phyloP scores from a whole-genome alignment of 1,140 invertebrate species.

The Samia ricini region DNA sequence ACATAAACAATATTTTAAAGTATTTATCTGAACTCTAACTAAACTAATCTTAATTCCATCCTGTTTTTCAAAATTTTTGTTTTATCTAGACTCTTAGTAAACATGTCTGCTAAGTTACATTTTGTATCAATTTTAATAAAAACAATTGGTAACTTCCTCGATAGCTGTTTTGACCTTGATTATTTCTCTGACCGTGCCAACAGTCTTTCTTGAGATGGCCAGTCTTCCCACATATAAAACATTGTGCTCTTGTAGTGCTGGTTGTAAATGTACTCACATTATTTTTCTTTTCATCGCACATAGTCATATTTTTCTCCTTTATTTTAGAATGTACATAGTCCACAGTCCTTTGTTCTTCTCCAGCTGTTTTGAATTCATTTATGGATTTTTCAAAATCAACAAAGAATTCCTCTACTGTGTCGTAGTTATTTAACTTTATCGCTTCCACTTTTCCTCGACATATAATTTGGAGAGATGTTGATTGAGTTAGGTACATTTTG shows the following conservation, averaged over 20 bases:
- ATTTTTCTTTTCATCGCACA: conserved; percentile 30
- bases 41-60: no score
- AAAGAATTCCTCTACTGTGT: conserved; percentile 43
- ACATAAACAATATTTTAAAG: no score
- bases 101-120: no score
- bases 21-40: no score
- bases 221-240: conserved; percentile 42
- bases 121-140: no score
- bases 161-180: no score
- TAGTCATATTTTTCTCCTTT: conserved; percentile 46
- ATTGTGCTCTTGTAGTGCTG: conserved; percentile 34
- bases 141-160: no score
- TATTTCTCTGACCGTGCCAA: no score
- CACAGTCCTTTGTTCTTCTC: conserved; percentile 53
- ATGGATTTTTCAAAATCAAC: conserved; percentile 50
- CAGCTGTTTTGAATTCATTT: conserved; percentile 48
- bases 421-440: conserved; percentile 38
- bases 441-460: conserved; percentile 41
- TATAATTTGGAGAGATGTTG: conserved; percentile 47
- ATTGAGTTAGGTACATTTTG: conserved; percentile 43
- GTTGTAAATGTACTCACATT: conserved; percentile 38
- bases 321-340: conserved; percentile 63
- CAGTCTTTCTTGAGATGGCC: conserved; percentile 39
- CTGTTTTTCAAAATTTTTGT: no score
- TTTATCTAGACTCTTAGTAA: no score